phyloP scores from a whole-genome alignment of 1,140 invertebrate species.

The Caenorhabditis elegans region DNA sequence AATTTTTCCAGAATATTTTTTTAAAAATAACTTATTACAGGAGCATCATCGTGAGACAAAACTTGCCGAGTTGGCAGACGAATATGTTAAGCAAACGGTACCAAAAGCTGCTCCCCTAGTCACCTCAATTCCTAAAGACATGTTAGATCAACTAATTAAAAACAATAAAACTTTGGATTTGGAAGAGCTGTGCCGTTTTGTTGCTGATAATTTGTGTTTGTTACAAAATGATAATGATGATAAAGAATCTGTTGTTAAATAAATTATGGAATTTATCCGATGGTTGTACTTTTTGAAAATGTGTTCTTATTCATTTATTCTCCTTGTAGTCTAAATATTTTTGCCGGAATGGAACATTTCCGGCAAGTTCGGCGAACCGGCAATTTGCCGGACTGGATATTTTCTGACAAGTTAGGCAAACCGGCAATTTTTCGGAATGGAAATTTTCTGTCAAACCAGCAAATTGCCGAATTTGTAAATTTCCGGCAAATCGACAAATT shows the following conservation, averaged over 20 bases:
- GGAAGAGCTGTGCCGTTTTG: neutral
- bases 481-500: too few relatives aligned
- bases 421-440: too few relatives aligned
- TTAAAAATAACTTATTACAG: neutral
- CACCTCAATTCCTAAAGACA: neutral
- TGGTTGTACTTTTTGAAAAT: neutral
- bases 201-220: neutral
- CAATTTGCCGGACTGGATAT: too few relatives aligned
- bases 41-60: neutral
- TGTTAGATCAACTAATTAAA: neutral
- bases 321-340: too few relatives aligned
- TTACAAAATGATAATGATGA: neutral
- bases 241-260: conserved; percentile 5
- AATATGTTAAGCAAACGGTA: neutral
- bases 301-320: neutral
- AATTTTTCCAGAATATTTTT: neutral
- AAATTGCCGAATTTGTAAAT: too few relatives aligned
- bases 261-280: too few relatives aligned
- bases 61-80: neutral
- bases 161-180: neutral
- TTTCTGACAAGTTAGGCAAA: too few relatives aligned
- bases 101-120: neutral
- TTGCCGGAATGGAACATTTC: too few relatives aligned
- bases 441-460: too few relatives aligned
- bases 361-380: too few relatives aligned